These are phyloP conservation scores for Meiosimyza decipiens DNA, from an alignment of 2,888 invertebrate genomes.

Conservation along the genomic window DNA sequence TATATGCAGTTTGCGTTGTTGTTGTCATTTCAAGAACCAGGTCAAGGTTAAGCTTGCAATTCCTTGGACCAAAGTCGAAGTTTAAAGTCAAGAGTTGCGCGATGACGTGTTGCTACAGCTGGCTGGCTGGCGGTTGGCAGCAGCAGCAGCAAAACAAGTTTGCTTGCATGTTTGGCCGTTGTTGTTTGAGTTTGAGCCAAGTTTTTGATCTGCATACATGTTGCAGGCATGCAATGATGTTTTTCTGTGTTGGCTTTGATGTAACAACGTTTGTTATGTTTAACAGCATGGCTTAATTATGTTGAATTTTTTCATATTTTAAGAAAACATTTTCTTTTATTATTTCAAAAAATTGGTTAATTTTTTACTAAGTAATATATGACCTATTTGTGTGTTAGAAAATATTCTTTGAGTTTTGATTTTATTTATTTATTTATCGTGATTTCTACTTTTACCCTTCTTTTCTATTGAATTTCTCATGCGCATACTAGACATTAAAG, in stretches of 20 bases:
- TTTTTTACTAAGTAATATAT: too few species aligned
- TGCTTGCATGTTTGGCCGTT: constrained; percentile 36
- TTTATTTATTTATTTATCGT: too few species aligned
- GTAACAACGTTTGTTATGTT: constrained; percentile 5
- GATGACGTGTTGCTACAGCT: constrained; percentile 28
- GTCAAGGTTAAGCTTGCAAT: constrained; percentile 62
- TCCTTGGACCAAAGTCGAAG: constrained; percentile 54
- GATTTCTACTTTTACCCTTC: too few species aligned
- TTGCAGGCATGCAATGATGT: not conserved
- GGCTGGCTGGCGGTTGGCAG: constrained; percentile 2
- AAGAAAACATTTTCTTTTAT: too few species aligned
- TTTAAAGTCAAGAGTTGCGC: constrained; percentile 59
- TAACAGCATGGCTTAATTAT: not conserved
- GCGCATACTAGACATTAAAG: too few species aligned
- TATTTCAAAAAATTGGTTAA: too few species aligned
- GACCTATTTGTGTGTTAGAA: too few species aligned
- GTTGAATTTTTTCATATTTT: too few species aligned
- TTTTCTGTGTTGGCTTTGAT: not conserved
- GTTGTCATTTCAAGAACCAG: constrained; percentile 65
- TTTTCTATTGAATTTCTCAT: too few species aligned
- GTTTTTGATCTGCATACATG: not conserved
- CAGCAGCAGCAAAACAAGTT: not conserved
- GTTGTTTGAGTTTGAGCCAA: constrained; percentile 50
- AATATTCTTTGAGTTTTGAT: too few species aligned
- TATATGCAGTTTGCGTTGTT: constrained; percentile 44